phyloP scores from a whole-genome alignment of 2,797 vertebrate species.

The Coracias cyanogaster region DNA sequence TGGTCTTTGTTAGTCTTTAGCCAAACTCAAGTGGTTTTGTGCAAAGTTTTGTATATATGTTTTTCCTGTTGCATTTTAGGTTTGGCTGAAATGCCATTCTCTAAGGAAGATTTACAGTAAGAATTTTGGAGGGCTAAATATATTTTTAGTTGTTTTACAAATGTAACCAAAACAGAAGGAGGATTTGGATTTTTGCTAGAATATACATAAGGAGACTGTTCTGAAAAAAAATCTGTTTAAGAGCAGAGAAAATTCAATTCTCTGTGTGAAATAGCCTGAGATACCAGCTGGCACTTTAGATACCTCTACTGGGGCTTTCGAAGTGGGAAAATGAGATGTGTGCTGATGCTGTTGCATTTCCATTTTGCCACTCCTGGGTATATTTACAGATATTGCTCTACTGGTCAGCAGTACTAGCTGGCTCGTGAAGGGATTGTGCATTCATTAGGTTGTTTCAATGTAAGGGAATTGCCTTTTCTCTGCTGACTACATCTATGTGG shows the following conservation, averaged over 20 bases:
- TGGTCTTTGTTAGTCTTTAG: neutral
- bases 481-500: neutral
- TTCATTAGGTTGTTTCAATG: neutral
- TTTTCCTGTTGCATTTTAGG: neutral
- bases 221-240: neutral
- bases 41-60: neutral
- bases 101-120: neutral
- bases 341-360: neutral
- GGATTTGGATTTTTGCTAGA: neutral
- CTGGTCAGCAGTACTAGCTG: neutral
- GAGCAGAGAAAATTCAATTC: neutral
- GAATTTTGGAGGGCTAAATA: neutral
- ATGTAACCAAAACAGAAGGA: neutral
- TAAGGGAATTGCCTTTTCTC: neutral
- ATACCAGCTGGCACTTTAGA: neutral
- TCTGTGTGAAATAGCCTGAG: neutral
- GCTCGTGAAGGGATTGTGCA: rapidly evolving
- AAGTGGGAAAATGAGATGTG: neutral
- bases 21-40: neutral
- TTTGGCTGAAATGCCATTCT: neutral
- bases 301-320: neutral
- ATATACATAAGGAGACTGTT: neutral
- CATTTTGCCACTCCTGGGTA: neutral
- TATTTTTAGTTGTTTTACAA: neutral
- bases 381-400: neutral